Evolutionary conservation across 2,113 vertebrate species (phyloP).

Genomic region (Tupaia chinensis): DNA sequence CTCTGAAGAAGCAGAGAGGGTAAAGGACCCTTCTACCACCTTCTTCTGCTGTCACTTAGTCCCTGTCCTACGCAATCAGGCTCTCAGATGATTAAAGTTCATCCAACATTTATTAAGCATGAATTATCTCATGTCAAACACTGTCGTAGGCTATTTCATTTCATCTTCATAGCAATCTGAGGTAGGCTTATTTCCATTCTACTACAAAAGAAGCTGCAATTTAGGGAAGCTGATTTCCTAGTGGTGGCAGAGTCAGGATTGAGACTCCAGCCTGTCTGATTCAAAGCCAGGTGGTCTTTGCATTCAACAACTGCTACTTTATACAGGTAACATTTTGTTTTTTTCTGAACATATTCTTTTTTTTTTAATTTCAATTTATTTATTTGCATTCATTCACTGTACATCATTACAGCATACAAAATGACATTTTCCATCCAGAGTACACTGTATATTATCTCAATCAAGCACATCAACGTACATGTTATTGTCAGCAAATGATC

Average conservation of each 20-base stretch:
- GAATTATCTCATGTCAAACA: neutral
- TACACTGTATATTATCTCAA: too few species aligned
- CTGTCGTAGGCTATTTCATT: neutral
- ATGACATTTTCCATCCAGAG: too few species aligned
- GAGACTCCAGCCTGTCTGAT: neutral
- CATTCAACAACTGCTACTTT: neutral
- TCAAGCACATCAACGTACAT: too few species aligned
- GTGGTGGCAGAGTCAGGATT: neutral
- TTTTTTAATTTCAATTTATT: too few species aligned
- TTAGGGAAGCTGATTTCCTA: slow-evolving; percentile 9
- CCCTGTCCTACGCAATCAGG: neutral
- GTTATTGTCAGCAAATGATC: too few species aligned
- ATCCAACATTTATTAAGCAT: neutral
- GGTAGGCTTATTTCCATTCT: neutral
- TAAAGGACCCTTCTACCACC: neutral
- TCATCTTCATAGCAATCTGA: neutral
- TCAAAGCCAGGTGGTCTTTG: neutral
- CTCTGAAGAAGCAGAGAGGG: too few species aligned
- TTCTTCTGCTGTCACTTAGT: neutral
- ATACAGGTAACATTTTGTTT: neutral
- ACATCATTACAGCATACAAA: too few species aligned
- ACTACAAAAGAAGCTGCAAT: neutral
- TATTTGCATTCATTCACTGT: too few species aligned
- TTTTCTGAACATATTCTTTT: neutral
- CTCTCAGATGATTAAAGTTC: neutral